Conservation (phyloP, 2,797 vertebrate genomes). For the Gila robusta region DNA sequence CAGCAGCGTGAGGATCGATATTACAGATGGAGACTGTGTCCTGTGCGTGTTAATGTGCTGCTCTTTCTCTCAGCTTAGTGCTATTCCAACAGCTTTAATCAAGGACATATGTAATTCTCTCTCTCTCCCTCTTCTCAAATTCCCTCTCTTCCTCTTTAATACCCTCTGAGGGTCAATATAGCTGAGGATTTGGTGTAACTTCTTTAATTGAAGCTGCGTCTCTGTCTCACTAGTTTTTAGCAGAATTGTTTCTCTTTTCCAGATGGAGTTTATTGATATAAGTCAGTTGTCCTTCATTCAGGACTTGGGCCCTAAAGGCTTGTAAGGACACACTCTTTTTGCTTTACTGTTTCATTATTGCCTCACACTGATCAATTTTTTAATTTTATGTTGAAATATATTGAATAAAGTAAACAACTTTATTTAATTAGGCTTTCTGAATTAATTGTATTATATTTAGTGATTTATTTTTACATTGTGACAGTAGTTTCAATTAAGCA, state of each 20-base stretch:
- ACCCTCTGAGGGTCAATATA: constrained; percentile 12
- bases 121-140: background rate
- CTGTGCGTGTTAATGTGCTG: constrained; percentile 18
- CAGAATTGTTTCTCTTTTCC: constrained; percentile 62
- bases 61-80: background rate
- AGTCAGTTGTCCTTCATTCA: constrained; percentile 97
- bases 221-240: constrained; percentile 23
- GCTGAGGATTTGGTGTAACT: constrained; percentile 16
- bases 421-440: background rate
- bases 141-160: constrained; percentile 22
- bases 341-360: constrained; percentile 9
- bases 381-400: background rate
- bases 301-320: constrained; percentile 97
- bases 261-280: constrained; percentile 98
- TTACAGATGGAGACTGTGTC: constrained; percentile 10
- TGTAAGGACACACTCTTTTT: constrained; percentile 81
- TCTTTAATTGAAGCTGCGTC: constrained; percentile 27
- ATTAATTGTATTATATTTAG: background rate
- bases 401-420: background rate
- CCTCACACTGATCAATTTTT: background rate
- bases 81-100: constrained; percentile 15
- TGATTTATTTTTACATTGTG: background rate
- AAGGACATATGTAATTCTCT: constrained; percentile 21
- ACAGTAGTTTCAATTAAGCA: too few relatives aligned
- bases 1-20: constrained; percentile 25